phyloP scores from a whole-genome alignment of 2,888 invertebrate genomes.

The Ectemnius cavifrons region DNA sequence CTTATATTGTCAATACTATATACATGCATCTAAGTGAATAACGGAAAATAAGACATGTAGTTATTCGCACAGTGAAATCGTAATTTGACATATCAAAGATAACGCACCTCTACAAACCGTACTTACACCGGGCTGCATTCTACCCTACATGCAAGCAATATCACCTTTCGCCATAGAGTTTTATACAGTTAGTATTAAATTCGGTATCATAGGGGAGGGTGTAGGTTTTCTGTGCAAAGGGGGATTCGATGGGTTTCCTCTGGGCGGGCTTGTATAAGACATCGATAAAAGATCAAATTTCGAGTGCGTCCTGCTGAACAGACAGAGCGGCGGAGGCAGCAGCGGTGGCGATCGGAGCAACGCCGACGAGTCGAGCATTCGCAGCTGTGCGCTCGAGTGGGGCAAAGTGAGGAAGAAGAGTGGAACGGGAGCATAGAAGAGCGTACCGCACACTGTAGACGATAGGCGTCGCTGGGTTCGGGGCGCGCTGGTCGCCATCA shows the following conservation, averaged over 20 bases:
- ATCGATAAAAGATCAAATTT: slow-evolving; percentile 37
- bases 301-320: neutral
- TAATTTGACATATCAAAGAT: too few relatives aligned
- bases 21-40: too few relatives aligned
- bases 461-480: slow-evolving; percentile 52
- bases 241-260: neutral
- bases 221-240: neutral
- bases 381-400: neutral
- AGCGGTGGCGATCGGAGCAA: neutral
- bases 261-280: neutral
- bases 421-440: neutral
- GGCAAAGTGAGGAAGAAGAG: neutral
- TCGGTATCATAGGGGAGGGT: too few relatives aligned
- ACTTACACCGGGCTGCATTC: too few relatives aligned
- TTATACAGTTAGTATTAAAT: too few relatives aligned
- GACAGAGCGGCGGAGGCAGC: neutral
- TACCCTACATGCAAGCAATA: too few relatives aligned
- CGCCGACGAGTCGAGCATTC: neutral
- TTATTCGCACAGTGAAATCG: too few relatives aligned
- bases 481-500: slow-evolving; percentile 54
- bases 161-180: too few relatives aligned
- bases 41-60: too few relatives aligned
- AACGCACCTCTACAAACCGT: too few relatives aligned
- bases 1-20: too few relatives aligned
- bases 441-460: slow-evolving; percentile 21